Evolutionary conservation across 2,113 vertebrate genomes (phyloP).

Genomic region (Lepus timidus): DNA sequence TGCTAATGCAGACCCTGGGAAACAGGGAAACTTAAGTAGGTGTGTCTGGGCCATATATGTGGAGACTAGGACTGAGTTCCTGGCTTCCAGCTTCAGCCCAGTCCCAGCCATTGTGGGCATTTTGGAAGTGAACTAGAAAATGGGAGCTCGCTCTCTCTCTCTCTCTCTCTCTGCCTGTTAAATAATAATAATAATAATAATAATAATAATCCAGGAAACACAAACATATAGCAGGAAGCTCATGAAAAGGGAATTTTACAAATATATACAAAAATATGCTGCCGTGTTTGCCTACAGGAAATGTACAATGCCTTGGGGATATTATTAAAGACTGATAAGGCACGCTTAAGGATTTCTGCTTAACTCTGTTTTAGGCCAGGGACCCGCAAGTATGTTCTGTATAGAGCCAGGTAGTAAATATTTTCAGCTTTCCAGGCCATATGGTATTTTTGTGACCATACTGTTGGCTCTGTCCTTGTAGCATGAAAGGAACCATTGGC

Average conservation of each 20-base stretch:
- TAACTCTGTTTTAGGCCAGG: neutral
- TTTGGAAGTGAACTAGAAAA: too few species aligned
- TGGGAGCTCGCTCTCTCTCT: too few species aligned
- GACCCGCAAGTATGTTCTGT: neutral
- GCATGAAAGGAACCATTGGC: neutral
- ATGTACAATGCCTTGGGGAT: neutral
- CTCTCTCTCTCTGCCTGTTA: too few species aligned
- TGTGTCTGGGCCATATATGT: too few species aligned
- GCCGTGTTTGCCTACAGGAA: neutral
- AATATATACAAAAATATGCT: neutral
- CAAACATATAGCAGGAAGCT: neutral
- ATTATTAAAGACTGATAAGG: neutral
- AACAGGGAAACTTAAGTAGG: too few species aligned
- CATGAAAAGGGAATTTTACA: neutral
- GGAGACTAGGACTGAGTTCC: too few species aligned
- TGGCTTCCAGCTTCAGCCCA: too few species aligned
- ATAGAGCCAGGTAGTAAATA: neutral
- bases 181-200: too few species aligned
- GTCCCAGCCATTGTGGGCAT: too few species aligned
- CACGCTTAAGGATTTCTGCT: slow-evolving; percentile 28
- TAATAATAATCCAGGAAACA: neutral
- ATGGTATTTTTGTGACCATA: neutral
- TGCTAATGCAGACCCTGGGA: too few species aligned
- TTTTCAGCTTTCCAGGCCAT: neutral
- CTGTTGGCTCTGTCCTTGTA: neutral